These are phyloP conservation scores for Colistium nudipinnis DNA, from an alignment of 2,113 vertebrate genomes.

Conservation along the genomic window DNA sequence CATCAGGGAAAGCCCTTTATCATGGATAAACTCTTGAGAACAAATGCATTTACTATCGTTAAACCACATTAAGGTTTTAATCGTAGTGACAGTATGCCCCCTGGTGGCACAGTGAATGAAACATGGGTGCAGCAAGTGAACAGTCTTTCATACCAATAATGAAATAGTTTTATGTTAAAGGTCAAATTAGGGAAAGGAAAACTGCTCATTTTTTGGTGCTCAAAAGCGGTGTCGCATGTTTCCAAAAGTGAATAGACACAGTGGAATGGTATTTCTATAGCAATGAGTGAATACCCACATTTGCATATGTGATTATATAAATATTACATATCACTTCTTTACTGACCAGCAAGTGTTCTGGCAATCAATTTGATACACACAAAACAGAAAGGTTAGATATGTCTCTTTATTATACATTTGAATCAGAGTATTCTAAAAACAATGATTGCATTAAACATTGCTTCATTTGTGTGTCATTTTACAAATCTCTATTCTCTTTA, in stretches of 20 bases:
- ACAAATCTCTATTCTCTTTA: not conserved
- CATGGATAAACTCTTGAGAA: slow-evolving; percentile 29
- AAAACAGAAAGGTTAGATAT: slow-evolving; percentile 34
- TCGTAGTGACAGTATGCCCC: slow-evolving; percentile 68
- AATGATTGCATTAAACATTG: not conserved
- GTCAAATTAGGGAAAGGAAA: not conserved
- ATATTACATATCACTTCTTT: slow-evolving; percentile 44
- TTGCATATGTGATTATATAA: slow-evolving; percentile 41
- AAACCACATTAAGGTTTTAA: slow-evolving; percentile 23
- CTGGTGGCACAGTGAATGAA: slow-evolving; percentile 62
- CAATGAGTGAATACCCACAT: slow-evolving; percentile 11
- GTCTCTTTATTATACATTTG: not conserved
- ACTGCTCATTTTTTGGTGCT: not conserved
- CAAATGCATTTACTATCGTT: slow-evolving; percentile 18
- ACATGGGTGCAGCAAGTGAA: not conserved
- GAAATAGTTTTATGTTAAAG: slow-evolving; percentile 1
- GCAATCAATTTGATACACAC: slow-evolving; percentile 79
- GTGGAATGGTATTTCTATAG: not conserved
- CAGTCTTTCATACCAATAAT: slow-evolving; percentile 1
- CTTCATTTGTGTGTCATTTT: not conserved
- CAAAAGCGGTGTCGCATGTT: not conserved
- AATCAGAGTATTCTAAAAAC: no score
- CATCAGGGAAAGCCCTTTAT: slow-evolving; percentile 9
- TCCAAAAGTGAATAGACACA: not conserved
- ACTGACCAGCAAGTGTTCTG: slow-evolving; percentile 80